Conservation (phyloP, 2,797 vertebrate genomes). For the Macrochelys suwanniensis region DNA sequence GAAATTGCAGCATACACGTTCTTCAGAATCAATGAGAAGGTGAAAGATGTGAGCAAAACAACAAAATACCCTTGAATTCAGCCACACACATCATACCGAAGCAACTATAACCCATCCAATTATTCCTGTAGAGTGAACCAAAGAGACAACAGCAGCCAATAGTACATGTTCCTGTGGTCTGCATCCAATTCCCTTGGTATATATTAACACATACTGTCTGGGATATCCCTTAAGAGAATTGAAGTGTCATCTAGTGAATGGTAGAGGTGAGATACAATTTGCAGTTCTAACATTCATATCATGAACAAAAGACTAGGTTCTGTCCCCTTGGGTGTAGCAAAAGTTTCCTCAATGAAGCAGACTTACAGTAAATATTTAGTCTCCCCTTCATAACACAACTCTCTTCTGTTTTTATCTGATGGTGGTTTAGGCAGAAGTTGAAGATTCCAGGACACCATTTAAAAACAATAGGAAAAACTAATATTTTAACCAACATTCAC, state of each 20-base stretch:
- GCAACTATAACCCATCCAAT: neutral
- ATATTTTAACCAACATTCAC: rapidly evolving
- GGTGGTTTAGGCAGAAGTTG: constrained; percentile 11
- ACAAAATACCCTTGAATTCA: neutral
- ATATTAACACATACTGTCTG: neutral
- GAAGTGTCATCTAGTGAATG: constrained; percentile 22
- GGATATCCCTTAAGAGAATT: constrained; percentile 3
- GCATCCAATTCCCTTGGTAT: constrained; percentile 18
- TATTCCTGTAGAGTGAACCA: constrained; percentile 18
- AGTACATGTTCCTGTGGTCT: neutral
- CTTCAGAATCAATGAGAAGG: constrained; percentile 9
- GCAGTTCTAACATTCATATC: constrained; percentile 21
- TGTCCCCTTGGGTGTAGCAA: constrained; percentile 9
- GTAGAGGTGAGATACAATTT: constrained; percentile 11
- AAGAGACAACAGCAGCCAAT: neutral
- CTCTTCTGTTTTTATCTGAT: neutral
- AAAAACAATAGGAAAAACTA: neutral
- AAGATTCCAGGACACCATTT: constrained; percentile 18
- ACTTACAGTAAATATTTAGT: neutral
- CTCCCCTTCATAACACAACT: neutral
- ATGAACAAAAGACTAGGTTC: constrained; percentile 20
- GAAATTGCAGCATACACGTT: neutral
- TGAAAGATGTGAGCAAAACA: neutral
- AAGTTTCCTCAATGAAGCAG: constrained; percentile 17
- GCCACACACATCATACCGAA: neutral